A percentile compares a stretch with the other conserved stretches of the same genome.
phyloP scores from a whole-genome alignment of 2,113 vertebrate genomes.

The Turdus rufiventris region DNA sequence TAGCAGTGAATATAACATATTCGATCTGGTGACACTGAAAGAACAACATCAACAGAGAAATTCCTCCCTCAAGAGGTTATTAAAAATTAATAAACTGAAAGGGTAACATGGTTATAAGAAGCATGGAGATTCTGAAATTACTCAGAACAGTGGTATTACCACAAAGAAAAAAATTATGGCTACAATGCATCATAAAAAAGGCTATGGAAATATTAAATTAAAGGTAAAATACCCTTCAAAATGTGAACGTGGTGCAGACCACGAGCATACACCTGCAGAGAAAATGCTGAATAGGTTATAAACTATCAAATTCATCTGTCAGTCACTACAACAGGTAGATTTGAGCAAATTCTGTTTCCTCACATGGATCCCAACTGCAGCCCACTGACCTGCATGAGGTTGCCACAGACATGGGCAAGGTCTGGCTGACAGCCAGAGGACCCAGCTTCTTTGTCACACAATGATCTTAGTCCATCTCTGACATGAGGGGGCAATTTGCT shows the following conservation, averaged over 20 bases:
- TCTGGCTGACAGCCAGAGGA: not conserved
- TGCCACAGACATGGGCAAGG: not conserved
- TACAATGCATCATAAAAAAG: not conserved
- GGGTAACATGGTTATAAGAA: not conserved
- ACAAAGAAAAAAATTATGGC: not conserved
- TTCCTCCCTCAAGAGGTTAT: not conserved
- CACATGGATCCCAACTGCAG: accelerated
- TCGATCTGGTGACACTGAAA: not conserved
- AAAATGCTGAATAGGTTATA: not conserved
- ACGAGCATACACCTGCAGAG: not conserved
- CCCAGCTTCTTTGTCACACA: not conserved
- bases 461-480: accelerated
- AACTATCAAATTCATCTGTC: not conserved
- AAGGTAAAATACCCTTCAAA: not conserved
- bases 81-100: not conserved
- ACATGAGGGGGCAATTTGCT: not conserved
- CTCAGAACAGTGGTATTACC: not conserved
- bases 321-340: not conserved
- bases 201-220: not conserved
- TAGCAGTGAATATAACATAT: not conserved
- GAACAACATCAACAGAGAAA: not conserved
- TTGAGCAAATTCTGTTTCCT: not conserved
- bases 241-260: not conserved
- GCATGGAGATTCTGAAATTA: not conserved
- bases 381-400: not conserved